A percentile compares a stretch with the other conserved stretches of the same genome.
Evolutionary conservation across 2,888 invertebrate species (phyloP).

Genomic region (Metopia argyrocephala): DNA sequence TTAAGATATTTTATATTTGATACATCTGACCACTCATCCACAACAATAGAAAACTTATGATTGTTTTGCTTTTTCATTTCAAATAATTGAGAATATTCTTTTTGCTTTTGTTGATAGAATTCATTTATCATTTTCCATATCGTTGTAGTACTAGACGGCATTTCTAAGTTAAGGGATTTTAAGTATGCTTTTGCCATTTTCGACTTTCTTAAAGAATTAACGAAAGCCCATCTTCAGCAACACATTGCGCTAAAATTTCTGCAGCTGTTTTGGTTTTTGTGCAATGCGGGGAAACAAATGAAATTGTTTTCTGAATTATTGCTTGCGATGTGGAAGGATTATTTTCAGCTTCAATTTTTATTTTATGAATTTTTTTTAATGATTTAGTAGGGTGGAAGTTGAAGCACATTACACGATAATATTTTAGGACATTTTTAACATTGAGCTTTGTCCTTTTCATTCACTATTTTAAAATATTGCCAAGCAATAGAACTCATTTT

Average conservation of each 20-base stretch:
- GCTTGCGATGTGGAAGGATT: neutral
- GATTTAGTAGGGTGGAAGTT: neutral
- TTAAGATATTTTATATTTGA: constrained; percentile 7
- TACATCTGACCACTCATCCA: constrained; percentile 9
- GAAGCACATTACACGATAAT: neutral
- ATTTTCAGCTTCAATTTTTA: neutral
- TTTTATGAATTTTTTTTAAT: constrained; percentile 1
- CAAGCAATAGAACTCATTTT: neutral
- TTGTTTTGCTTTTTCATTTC: neutral
- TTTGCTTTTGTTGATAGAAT: neutral
- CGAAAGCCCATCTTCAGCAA: neutral
- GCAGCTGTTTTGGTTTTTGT: neutral
- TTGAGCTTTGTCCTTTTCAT: neutral
- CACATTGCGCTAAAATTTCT: neutral
- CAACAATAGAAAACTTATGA: neutral
- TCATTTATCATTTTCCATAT: constrained; percentile 3
- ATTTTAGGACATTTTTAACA: neutral
- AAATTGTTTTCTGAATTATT: neutral
- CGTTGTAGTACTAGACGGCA: constrained; percentile 10
- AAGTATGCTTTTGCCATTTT: neutral
- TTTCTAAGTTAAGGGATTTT: neutral
- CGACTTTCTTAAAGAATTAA: neutral
- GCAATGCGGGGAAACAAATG: neutral
- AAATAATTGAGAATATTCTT: neutral
- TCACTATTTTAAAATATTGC: neutral